Percentiles rank a stretch among this genome's conserved stretches.
Conservation (phyloP, 2,113 vertebrate genomes). For the Tauraco erythrolophus region DNA sequence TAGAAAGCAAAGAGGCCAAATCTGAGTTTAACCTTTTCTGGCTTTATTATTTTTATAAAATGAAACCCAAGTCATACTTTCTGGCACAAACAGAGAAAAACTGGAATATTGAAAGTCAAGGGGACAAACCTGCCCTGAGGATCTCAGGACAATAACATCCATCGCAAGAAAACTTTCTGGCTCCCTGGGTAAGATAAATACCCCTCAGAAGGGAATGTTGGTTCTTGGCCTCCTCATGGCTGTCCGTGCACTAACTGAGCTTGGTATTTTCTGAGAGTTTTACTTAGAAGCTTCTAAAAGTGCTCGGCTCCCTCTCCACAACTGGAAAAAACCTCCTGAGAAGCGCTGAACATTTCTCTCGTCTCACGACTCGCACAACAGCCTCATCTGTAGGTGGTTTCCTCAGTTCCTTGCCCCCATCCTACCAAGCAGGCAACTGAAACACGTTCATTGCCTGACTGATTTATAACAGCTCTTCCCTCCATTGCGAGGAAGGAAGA, state of each 20-base stretch:
- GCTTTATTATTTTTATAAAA: conserved; percentile 61
- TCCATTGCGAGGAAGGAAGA: not conserved
- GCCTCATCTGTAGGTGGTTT: conserved; percentile 50
- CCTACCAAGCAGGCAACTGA: not conserved
- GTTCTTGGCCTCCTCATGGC: not conserved
- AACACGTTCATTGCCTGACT: not conserved
- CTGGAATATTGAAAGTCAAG: conserved; percentile 17
- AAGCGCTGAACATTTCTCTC: conserved; percentile 1
- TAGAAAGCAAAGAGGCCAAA: conserved; percentile 64
- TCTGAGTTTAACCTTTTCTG: conserved; percentile 47
- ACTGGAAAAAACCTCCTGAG: conserved; percentile 11
- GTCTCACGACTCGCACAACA: conserved; percentile 16
- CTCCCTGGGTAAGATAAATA: not conserved
- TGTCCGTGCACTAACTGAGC: not conserved
- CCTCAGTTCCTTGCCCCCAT: conserved; percentile 43
- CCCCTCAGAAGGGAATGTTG: not conserved
- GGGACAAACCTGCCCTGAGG: conserved; percentile 4
- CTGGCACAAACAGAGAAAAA: conserved; percentile 30
- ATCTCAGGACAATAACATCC: not conserved
- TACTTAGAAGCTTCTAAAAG: not conserved
- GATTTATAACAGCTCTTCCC: conserved; percentile 6
- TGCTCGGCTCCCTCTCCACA: not conserved
- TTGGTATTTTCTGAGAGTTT: not conserved
- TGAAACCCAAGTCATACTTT: conserved; percentile 17
- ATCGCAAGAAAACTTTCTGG: not conserved